Percentiles rank a stretch among this genome's conserved stretches.
Conservation (phyloP, 2,797 vertebrate genomes). For the Rhinoraja longicauda region DNA sequence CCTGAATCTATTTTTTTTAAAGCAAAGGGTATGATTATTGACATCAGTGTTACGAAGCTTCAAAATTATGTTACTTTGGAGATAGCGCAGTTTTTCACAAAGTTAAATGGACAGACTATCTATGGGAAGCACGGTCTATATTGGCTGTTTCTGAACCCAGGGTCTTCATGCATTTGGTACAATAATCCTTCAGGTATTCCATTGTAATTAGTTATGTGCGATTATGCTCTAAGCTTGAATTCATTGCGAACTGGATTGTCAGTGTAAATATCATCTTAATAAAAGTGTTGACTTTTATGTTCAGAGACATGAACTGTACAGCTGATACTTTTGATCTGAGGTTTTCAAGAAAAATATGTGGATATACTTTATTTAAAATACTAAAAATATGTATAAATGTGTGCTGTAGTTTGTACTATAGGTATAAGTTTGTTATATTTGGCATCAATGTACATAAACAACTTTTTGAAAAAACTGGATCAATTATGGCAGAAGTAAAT, state of each 20-base stretch:
- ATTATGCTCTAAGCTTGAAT: background rate
- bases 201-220: background rate
- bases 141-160: background rate
- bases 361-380: slow-evolving; percentile 36
- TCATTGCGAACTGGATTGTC: background rate
- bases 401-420: background rate
- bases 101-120: background rate
- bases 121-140: background rate
- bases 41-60: slow-evolving; percentile 15
- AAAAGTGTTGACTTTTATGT: background rate
- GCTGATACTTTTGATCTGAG: slow-evolving; percentile 18
- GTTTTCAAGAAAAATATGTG: background rate
- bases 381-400: background rate
- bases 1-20: too few species aligned
- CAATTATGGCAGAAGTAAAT: background rate
- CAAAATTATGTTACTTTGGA: background rate
- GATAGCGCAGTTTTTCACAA: background rate
- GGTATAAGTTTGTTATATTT: slow-evolving; percentile 2
- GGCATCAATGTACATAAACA: background rate
- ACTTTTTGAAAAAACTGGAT: slow-evolving; percentile 24
- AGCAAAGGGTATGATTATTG: slow-evolving; percentile 5
- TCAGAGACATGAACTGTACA: slow-evolving; percentile 17
- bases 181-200: slow-evolving; percentile 14
- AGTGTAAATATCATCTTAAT: slow-evolving; percentile 5
- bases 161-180: background rate